Evolutionary conservation across 2,113 vertebrate species (phyloP).

Genomic region (Labeo catla): DNA sequence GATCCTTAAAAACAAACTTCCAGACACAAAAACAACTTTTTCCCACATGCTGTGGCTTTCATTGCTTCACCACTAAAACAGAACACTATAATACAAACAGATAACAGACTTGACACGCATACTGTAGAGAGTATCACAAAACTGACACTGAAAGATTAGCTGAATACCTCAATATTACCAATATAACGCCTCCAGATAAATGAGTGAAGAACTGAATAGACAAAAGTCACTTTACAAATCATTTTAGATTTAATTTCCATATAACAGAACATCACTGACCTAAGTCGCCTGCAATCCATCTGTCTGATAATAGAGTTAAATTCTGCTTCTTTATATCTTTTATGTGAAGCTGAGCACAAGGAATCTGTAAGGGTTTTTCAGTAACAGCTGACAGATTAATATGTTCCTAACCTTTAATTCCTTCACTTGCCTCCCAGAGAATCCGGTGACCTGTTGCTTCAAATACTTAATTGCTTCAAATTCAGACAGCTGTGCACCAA

Average conservation of each 20-base stretch:
- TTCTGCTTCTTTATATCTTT: neutral
- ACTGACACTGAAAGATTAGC: neutral
- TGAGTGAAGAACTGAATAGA: neutral
- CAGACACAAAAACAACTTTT: neutral
- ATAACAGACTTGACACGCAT: neutral
- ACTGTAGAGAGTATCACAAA: neutral
- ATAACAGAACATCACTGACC: neutral
- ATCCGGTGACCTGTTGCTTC: neutral
- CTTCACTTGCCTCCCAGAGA: neutral
- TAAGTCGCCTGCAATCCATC: neutral
- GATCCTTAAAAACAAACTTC: neutral
- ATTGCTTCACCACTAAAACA: neutral
- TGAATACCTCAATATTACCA: neutral
- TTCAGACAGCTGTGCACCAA: conserved; percentile 10
- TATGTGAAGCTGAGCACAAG: neutral
- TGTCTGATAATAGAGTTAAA: neutral
- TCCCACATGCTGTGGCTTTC: neutral
- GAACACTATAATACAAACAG: neutral
- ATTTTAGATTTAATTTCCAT: neutral
- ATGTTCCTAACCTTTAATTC: conserved; percentile 5
- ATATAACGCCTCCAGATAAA: neutral
- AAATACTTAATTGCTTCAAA: neutral
- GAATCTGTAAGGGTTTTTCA: conserved; percentile 4
- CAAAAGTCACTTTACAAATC: neutral
- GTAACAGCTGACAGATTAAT: conserved; percentile 12